Evolutionary conservation across 2,888 invertebrate genomes (phyloP).

Genomic region (Leptinotarsa peninsularis): DNA sequence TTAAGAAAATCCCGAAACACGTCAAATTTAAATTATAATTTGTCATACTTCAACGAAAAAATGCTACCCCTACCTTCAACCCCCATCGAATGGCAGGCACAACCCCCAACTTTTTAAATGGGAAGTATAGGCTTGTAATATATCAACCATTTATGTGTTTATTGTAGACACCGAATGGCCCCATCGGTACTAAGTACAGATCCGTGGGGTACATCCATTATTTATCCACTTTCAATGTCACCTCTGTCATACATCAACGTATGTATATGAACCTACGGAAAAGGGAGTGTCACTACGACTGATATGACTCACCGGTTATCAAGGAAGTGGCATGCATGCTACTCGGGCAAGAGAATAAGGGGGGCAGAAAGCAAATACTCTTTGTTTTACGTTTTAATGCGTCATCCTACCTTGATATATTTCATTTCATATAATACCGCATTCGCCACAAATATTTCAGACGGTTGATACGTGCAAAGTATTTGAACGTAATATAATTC

Average conservation of each 20-base stretch:
- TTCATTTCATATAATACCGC: not conserved
- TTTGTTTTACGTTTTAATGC: constrained; percentile 10
- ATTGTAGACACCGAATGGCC: not conserved
- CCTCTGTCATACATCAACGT: constrained; percentile 10
- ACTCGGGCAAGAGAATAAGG: constrained; percentile 9
- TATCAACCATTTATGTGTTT: too few species aligned
- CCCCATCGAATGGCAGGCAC: too few species aligned
- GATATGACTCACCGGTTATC: constrained; percentile 29
- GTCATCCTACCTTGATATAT: constrained; percentile 18
- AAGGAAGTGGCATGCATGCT: constrained; percentile 9
- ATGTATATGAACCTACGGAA: constrained; percentile 1
- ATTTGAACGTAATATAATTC: not conserved
- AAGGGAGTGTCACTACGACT: constrained; percentile 21
- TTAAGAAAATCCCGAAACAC: too few species aligned
- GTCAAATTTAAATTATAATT: too few species aligned
- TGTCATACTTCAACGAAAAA: too few species aligned
- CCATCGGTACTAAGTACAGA: not conserved
- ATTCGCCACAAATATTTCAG: constrained; percentile 19
- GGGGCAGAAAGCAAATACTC: constrained; percentile 12
- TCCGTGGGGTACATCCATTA: not conserved
- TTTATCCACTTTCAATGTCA: constrained; percentile 1
- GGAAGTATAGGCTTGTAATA: too few species aligned
- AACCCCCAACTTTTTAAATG: too few species aligned
- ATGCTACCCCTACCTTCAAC: too few species aligned
- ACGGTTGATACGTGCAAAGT: constrained; percentile 8